phyloP scores from a whole-genome alignment of 2,113 vertebrate species.

The Bujurquina vittata region DNA sequence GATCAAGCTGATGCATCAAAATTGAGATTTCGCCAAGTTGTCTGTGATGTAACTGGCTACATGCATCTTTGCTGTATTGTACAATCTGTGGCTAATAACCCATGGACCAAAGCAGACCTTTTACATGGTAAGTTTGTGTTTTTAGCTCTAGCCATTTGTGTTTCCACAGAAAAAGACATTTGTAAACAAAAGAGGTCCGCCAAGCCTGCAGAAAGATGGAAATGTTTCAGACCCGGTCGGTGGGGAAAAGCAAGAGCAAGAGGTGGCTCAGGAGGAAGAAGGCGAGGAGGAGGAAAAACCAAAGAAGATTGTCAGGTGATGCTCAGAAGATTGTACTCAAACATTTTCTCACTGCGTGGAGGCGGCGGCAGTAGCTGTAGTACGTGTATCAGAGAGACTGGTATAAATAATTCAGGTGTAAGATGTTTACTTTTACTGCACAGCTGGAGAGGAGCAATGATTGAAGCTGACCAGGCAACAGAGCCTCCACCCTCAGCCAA shows the following conservation, averaged over 20 bases:
- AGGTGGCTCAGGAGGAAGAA: slow-evolving; percentile 16
- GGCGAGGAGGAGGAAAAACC: slow-evolving; percentile 67
- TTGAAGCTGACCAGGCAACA: slow-evolving; percentile 86
- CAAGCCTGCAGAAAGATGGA: slow-evolving; percentile 72
- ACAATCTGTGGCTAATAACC: not conserved
- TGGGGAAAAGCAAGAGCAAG: slow-evolving; percentile 29
- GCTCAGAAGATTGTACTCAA: not conserved
- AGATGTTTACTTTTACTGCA: not conserved
- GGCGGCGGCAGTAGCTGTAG: not conserved
- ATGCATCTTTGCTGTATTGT: not conserved
- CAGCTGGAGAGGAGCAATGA: slow-evolving; percentile 92
- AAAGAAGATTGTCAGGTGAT: slow-evolving; percentile 85
- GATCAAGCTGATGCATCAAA: not conserved
- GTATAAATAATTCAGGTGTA: not conserved
- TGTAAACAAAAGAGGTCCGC: slow-evolving; percentile 80
- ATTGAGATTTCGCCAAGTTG: not conserved
- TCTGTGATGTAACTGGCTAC: no score
- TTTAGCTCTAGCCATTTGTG: slow-evolving; percentile 22
- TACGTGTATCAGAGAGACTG: not conserved
- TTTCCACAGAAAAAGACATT: slow-evolving; percentile 69
- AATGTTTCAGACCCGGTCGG: slow-evolving; percentile 52
- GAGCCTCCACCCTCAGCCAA: slow-evolving; percentile 77
- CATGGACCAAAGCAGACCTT: not conserved
- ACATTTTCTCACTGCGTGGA: not conserved
- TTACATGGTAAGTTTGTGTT: not conserved